A percentile compares a stretch with the other conserved stretches of the same genome.
phyloP scores from a whole-genome alignment of 2,113 vertebrate genomes.

The Stercorarius parasiticus region DNA sequence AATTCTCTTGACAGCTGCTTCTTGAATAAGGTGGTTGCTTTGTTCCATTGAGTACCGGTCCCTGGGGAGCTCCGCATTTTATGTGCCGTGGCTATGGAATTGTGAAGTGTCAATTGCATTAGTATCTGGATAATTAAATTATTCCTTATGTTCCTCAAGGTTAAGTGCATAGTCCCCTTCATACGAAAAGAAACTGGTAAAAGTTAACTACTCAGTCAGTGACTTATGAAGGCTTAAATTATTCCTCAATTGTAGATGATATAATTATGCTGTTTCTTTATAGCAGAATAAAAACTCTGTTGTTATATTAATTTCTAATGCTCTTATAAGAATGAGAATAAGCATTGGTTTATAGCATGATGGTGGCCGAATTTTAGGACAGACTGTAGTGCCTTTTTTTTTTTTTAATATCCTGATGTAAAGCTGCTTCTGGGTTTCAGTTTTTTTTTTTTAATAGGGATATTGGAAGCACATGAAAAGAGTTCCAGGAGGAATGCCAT shows the following conservation, averaged over 20 bases:
- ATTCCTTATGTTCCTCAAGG: neutral
- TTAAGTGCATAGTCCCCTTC: neutral
- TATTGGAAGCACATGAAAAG: neutral
- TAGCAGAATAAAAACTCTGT: no score
- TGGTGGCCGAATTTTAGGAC: neutral
- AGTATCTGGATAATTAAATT: neutral
- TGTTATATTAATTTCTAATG: neutral
- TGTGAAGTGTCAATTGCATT: neutral
- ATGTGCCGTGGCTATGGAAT: fast-evolving
- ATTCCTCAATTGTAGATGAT: neutral
- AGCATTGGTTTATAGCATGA: neutral
- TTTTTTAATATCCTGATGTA: neutral
- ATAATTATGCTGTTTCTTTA: neutral
- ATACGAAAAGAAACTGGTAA: neutral
- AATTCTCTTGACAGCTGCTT: neutral
- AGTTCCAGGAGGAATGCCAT: slow-evolving; percentile 6
- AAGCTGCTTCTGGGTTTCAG: neutral
- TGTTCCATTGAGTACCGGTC: neutral
- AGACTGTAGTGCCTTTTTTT: neutral
- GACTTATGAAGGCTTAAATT: neutral
- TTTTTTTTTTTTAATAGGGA: neutral
- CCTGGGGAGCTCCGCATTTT: neutral
- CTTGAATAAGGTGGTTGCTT: neutral
- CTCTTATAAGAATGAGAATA: neutral
- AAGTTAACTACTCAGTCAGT: neutral